These are phyloP conservation scores for Pissodes strobi DNA, from an alignment of 1,140 invertebrate genomes.

Conservation along the genomic window DNA sequence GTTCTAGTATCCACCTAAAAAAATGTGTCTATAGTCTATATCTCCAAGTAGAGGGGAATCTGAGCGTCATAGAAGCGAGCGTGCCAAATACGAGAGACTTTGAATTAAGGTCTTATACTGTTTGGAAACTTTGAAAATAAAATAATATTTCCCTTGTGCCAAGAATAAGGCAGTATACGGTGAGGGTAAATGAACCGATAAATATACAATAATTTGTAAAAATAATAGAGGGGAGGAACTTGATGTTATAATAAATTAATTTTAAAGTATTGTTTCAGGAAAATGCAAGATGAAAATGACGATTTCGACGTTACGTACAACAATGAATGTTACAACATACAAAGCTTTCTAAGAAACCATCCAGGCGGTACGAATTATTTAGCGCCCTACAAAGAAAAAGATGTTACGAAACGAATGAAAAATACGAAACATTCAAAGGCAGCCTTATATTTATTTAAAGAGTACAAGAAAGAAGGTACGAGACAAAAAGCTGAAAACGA, in stretches of 20 bases:
- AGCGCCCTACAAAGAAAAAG: conserved; percentile 58
- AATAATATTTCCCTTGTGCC: no score
- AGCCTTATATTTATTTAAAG: conserved; percentile 66
- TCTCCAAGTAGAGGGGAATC: no score
- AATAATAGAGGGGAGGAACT: background rate
- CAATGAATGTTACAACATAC: conserved; percentile 61
- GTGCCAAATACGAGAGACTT: no score
- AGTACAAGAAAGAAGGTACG: conserved; percentile 57
- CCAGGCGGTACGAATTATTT: conserved; percentile 66
- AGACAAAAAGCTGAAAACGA: conserved; percentile 20
- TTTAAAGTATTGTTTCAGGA: no score
- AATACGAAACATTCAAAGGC: conserved; percentile 63
- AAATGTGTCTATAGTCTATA: no score
- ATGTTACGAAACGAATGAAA: conserved; percentile 59
- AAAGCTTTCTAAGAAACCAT: conserved; percentile 64
- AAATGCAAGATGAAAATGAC: conserved; percentile 42
- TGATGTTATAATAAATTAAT: background rate
- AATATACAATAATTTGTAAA: background rate
- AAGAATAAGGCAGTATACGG: no score
- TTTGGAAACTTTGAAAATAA: no score
- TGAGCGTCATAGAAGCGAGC: no score
- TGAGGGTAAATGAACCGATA: no score
- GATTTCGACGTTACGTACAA: conserved; percentile 57
- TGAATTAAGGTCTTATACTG: no score
- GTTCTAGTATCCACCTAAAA: no score